These are phyloP conservation scores for Gymnosoma rotundatum DNA, from an alignment of 2,888 invertebrate genomes.

Conservation along the genomic window DNA sequence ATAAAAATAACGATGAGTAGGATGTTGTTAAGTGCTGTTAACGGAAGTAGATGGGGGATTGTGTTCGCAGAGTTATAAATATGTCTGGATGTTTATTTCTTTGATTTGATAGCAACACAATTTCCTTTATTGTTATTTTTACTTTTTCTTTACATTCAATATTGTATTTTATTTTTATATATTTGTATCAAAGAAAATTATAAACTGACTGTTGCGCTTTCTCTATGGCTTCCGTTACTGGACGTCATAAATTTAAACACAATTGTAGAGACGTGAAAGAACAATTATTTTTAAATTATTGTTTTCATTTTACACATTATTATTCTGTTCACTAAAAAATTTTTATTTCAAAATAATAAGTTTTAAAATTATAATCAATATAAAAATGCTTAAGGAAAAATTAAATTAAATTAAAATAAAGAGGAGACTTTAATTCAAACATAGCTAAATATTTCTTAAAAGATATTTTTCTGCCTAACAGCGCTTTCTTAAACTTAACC, in stretches of 20 bases:
- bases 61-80: conserved; percentile 34
- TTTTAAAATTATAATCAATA: too few species aligned
- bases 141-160: conserved; percentile 13
- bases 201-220: conserved; percentile 65
- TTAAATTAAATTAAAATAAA: too few species aligned
- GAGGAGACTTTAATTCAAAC: too few species aligned
- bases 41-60: conserved; percentile 18
- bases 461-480: too few species aligned
- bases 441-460: too few species aligned
- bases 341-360: not conserved
- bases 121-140: conserved; percentile 61
- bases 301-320: conserved; percentile 5
- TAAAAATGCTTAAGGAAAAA: too few species aligned
- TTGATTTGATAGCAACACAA: conserved; percentile 66
- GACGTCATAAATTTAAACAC: conserved; percentile 21
- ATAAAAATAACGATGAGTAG: not conserved
- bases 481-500: too few species aligned
- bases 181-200: conserved; percentile 18
- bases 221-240: conserved; percentile 58
- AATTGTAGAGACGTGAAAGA: not conserved
- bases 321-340: not conserved
- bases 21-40: not conserved
- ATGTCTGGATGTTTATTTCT: conserved; percentile 56
- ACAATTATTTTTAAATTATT: conserved; percentile 17
- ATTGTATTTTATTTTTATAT: conserved; percentile 7